These are phyloP conservation scores for Bryconaethiops microstoma DNA, from an alignment of 2,797 vertebrate species.

Conservation along the genomic window DNA sequence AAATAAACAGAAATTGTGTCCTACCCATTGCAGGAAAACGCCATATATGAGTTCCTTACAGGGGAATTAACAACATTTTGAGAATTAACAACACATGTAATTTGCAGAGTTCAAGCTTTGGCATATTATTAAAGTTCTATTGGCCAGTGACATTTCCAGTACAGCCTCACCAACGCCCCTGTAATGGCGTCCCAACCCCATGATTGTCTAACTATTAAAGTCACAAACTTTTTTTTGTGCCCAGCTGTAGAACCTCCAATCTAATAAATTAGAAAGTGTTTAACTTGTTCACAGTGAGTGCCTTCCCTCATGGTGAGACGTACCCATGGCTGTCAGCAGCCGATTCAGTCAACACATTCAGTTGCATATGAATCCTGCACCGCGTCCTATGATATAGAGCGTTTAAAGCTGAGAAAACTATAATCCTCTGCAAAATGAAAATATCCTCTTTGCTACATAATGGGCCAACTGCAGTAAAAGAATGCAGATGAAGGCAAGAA, in stretches of 20 bases:
- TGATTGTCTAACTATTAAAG: no score
- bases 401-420: not conserved
- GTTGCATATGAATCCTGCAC: not conserved
- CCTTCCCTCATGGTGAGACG: no score
- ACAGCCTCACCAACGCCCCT: no score
- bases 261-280: not conserved
- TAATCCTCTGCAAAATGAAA: slow-evolving; percentile 10
- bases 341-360: not conserved
- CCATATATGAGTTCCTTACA: no score
- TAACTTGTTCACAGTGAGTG: not conserved
- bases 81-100: no score
- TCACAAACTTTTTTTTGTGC: not conserved
- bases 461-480: not conserved
- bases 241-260: not conserved
- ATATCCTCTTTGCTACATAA: slow-evolving; percentile 11
- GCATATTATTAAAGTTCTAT: no score
- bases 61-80: no score
- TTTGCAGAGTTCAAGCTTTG: no score
- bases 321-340: not conserved
- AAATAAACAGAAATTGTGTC: no score
- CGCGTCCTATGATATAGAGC: not conserved
- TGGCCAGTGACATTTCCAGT: no score
- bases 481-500: slow-evolving; percentile 1
- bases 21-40: no score
- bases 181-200: no score